phyloP scores from a whole-genome alignment of 2,888 invertebrate genomes.

The Pocota personata region DNA sequence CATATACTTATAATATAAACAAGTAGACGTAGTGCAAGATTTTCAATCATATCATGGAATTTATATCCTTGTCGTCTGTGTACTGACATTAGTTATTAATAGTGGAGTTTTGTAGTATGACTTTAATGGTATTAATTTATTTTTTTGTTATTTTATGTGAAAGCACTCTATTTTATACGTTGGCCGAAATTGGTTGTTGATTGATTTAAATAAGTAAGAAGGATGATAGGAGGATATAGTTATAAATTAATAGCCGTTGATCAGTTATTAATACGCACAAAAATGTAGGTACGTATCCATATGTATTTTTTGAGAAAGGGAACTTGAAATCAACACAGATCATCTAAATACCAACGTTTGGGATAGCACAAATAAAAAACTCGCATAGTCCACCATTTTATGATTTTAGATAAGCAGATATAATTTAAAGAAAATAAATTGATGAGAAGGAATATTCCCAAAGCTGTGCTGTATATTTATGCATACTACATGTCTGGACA shows the following conservation, averaged over 20 bases:
- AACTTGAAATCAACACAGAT: too few relatives aligned
- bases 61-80: conserved; percentile 39
- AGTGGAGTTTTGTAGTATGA: conserved; percentile 31
- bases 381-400: too few relatives aligned
- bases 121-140: neutral
- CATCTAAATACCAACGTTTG: too few relatives aligned
- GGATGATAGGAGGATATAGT: neutral
- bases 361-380: too few relatives aligned
- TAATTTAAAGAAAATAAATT: too few relatives aligned
- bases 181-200: conserved; percentile 5
- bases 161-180: neutral
- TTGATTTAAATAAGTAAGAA: too few relatives aligned
- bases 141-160: neutral
- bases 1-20: conserved; percentile 33
- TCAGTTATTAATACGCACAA: neutral
- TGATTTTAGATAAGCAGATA: too few relatives aligned
- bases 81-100: conserved; percentile 26
- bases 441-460: too few relatives aligned
- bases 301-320: too few relatives aligned
- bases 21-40: conserved; percentile 53
- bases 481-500: too few relatives aligned
- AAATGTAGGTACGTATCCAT: neutral
- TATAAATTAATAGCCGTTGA: neutral
- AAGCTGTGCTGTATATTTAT: too few relatives aligned
- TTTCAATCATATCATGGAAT: conserved; percentile 56